Evolutionary conservation across 2,888 invertebrate genomes (phyloP).

Genomic region (Anticlea derivata): DNA sequence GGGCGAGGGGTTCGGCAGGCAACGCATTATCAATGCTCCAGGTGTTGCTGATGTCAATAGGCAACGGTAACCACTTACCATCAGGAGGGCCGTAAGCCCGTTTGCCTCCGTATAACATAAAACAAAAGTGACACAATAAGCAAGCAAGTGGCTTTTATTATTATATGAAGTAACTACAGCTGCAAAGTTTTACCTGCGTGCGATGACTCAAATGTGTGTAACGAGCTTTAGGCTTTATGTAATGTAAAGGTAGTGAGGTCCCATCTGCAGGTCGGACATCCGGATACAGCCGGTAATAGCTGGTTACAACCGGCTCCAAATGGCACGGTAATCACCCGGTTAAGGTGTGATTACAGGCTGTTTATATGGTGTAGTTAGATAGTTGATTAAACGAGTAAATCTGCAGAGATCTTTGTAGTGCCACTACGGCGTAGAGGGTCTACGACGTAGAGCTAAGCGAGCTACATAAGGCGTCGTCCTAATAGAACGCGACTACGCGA

Average conservation of each 20-base stretch:
- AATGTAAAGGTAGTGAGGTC: slow-evolving; percentile 8
- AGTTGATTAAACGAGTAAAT: slow-evolving; percentile 3
- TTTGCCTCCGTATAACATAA: too few relatives aligned
- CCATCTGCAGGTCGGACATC: slow-evolving; percentile 20
- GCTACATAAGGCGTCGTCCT: too few relatives aligned
- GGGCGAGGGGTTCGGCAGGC: too few relatives aligned
- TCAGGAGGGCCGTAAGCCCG: too few relatives aligned
- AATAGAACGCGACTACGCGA: too few relatives aligned
- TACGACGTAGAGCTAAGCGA: background rate
- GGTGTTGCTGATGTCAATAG: too few relatives aligned
- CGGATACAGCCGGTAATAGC: slow-evolving; percentile 12
- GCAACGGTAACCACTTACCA: too few relatives aligned
- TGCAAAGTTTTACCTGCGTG: background rate
- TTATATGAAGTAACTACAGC: too few relatives aligned
- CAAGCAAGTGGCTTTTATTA: too few relatives aligned
- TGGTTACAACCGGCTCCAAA: slow-evolving; percentile 4
- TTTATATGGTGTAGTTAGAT: background rate
- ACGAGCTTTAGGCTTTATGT: background rate
- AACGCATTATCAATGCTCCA: too few relatives aligned
- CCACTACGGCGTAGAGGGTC: background rate
- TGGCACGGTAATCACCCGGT: slow-evolving; percentile 12
- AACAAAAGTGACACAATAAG: too few relatives aligned
- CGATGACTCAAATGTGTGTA: background rate
- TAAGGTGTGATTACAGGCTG: slow-evolving; percentile 6
- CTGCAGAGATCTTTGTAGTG: background rate